Conservation (phyloP, 2,888 invertebrate genomes). For the Agonopterix alstromeriana region DNA sequence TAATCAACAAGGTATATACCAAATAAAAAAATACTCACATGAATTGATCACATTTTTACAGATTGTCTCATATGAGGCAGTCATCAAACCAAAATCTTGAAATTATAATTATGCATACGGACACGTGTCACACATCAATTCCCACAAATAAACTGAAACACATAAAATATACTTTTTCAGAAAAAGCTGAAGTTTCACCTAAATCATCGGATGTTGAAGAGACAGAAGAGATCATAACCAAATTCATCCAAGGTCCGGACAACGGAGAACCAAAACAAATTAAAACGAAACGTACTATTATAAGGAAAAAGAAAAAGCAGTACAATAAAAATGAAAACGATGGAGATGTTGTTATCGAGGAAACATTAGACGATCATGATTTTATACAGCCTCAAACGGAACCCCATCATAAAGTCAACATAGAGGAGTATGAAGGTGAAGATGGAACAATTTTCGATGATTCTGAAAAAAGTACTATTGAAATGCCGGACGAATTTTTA, state of each 20-base stretch:
- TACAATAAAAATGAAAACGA: slow-evolving; percentile 24
- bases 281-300: slow-evolving; percentile 75
- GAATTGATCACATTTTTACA: too few species aligned
- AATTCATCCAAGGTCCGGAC: slow-evolving; percentile 70
- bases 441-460: slow-evolving; percentile 26
- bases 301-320: slow-evolving; percentile 57
- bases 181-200: slow-evolving; percentile 35
- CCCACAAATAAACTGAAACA: not conserved
- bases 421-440: slow-evolving; percentile 54
- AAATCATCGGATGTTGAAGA: slow-evolving; percentile 69
- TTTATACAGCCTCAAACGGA: slow-evolving; percentile 14
- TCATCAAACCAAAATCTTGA: not conserved
- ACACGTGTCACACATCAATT: too few species aligned
- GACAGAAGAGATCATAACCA: slow-evolving; percentile 78
- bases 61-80: too few species aligned
- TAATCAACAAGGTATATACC: too few species aligned
- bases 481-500: slow-evolving; percentile 47
- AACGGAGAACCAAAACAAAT: slow-evolving; percentile 71
- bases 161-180: slow-evolving; percentile 33
- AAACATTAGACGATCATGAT: slow-evolving; percentile 60
- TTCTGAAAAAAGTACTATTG: slow-evolving; percentile 45
- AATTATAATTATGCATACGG: too few species aligned
- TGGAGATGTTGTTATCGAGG: slow-evolving; percentile 73
- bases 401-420: slow-evolving; percentile 42
- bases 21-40: too few species aligned